phyloP scores from a whole-genome alignment of 2,888 invertebrate genomes.

The Dendrolimus houi region DNA sequence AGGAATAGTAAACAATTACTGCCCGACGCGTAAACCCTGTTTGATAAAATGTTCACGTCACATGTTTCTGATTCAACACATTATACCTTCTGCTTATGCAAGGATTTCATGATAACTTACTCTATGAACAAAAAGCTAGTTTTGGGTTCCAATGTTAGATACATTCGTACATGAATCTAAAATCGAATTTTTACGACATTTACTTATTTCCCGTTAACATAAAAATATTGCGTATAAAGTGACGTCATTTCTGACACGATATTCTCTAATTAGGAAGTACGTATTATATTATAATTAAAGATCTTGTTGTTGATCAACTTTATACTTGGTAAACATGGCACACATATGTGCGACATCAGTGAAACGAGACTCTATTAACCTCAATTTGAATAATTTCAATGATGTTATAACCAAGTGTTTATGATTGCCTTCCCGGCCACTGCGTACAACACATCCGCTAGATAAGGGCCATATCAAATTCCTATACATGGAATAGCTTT shows the following conservation, averaged over 20 bases:
- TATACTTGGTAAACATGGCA: slow-evolving; percentile 60
- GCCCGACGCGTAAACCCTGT: slow-evolving; percentile 50
- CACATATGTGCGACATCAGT: slow-evolving; percentile 70
- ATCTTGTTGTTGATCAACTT: slow-evolving; percentile 57
- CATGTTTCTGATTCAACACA: slow-evolving; percentile 37
- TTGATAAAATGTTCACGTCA: slow-evolving; percentile 50
- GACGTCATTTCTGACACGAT: slow-evolving; percentile 29
- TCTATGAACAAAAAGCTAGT: too few relatives aligned
- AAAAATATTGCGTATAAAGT: slow-evolving; percentile 23
- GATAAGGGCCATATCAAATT: slow-evolving; percentile 50
- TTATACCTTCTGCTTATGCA: slow-evolving; percentile 15
- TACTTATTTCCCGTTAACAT: not conserved
- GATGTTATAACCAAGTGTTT: slow-evolving; percentile 60
- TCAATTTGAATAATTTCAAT: slow-evolving; percentile 68
- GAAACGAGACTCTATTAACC: slow-evolving; percentile 68
- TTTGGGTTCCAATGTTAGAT: too few relatives aligned
- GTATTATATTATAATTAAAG: slow-evolving; percentile 40
- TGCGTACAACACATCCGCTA: slow-evolving; percentile 54
- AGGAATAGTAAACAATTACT: slow-evolving; percentile 66
- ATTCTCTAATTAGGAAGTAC: slow-evolving; percentile 41
- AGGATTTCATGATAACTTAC: too few relatives aligned
- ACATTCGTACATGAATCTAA: too few relatives aligned
- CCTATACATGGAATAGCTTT: slow-evolving; percentile 34
- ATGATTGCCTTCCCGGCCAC: slow-evolving; percentile 55
- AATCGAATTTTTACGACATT: too few relatives aligned